Base-by-base conservation (phyloP, 2,797 vertebrate species). In the Parotocinclus haroldoi region DNA sequence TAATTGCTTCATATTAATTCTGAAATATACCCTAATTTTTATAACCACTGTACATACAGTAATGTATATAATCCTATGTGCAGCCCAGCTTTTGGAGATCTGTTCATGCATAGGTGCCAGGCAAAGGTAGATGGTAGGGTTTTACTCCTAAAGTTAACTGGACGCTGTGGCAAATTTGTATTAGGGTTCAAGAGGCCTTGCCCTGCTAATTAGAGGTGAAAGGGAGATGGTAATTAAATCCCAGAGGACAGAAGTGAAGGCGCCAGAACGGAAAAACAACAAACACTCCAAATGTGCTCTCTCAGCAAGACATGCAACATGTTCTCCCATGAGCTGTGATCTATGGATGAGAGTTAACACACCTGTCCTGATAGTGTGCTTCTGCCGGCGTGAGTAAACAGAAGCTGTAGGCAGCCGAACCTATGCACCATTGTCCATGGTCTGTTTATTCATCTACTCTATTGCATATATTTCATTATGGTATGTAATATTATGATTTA, bases 191-290 rank as follows among this genome's bases (percentile, higher is more conserved):
- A 85, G 76, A 71, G 77, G 77, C 80, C 80, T 82, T 77, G 82
- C 81, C 76, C 72, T 81, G 79, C 80, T 90, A 89, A 91, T 90
- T 84, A 89, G 84, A 91, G 87, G 86, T 88, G 88, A 90, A 75
- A 86, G 80, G 80, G 78, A 89, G 83, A 85, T 79, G 78, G 83
- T 90, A 90, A 90, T 87, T 88, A 84, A 88, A 89, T 87, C 87
- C 84, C 60, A 52, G 63, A 71, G 71, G 57, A 78, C 58, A 48
- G 62, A 74, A 80, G 58, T 68, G 54, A 45, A 79, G 69, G 76
- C 67, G 60, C 64, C 59, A 58, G 69, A 62, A 73, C n/a, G 76
- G 76, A 75, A 79, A 80, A 72, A 55, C 46, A 69, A 69, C 55
- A 69, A 46, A 69, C 76, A 79, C 71, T 82, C 76, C 80, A 71